Base-by-base conservation (phyloP, 2,888 invertebrate genomes). In the Drosophila cognata region DNA sequence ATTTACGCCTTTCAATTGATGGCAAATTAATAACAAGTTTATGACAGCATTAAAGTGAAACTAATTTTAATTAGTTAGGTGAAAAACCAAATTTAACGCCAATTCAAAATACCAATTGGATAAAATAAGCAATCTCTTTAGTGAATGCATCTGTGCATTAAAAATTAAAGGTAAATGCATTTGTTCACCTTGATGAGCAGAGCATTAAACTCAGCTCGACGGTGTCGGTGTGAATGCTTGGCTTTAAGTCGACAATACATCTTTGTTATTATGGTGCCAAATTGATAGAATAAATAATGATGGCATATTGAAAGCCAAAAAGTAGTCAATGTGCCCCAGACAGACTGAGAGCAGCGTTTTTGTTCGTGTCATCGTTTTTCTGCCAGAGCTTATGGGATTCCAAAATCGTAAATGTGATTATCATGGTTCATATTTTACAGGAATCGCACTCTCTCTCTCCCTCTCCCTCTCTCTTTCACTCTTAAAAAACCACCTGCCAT, bases 321-420 rank as follows among this genome's bases (percentile, higher is more conserved):
- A n/a, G 67, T 38, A 56, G 50, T 35, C 29, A 41, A 35, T 55
- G 52, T 52, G 18, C 33, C 41, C 36, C 53, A 11, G 16, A 16
- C 53, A 31, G 41, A 55, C 18, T 4, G 38, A 21, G 36, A 10
- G 41, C 18, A 21, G 66, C 8, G 31, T 28, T 71, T 71, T 28
- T 56, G n/a, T 62, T 48, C 18, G 55, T 41, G 33, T 55, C 36
- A 53, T 55, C 52, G 28, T 64, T 53, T 67, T 63, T 65, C 31
- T 52, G 41, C 50, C 59, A 56, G 67, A 71, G 62, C 62, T 79
- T 67, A 63, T 48, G 63, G 79, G 79, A 57, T 71, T 66, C 65
- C 2, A 55, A 58, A 53, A 70, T 52, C 79, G 53, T 61, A 66
- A 77, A 77, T 77, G 62, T 70, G 77, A 63, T 64, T 77, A 79